Conservation (phyloP, 2,113 vertebrate genomes). For the Sprattus sprattus region DNA sequence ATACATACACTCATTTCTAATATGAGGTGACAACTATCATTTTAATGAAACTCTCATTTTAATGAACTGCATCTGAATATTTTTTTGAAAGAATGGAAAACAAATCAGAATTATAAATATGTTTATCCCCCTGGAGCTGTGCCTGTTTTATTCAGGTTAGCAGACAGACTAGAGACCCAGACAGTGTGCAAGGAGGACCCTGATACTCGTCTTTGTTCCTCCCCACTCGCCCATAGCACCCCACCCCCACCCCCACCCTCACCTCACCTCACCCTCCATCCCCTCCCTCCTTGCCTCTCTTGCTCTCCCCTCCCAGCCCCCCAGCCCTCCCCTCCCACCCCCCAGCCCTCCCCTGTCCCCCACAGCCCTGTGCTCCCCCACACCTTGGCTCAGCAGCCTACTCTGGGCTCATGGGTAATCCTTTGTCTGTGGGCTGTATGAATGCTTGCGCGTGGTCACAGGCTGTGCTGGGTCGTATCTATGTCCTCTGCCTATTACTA, state of each 20-base stretch:
- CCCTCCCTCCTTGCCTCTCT: constrained; percentile 34
- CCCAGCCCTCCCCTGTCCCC: neutral
- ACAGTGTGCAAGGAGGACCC: neutral
- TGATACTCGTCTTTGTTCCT: constrained; percentile 11
- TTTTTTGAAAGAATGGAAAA: neutral
- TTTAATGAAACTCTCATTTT: neutral
- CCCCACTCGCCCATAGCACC: neutral
- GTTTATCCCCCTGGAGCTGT: neutral
- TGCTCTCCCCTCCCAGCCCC: constrained; percentile 45
- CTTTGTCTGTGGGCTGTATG: constrained; percentile 27
- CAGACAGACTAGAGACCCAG: neutral
- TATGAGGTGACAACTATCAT: neutral
- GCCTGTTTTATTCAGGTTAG: neutral
- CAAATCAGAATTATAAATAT: neutral
- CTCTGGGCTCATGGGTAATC: neutral
- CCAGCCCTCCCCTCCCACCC: neutral
- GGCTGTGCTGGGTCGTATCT: neutral
- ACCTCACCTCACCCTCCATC: neutral
- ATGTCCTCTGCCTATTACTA: neutral
- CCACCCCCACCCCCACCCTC: neutral
- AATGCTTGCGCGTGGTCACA: neutral
- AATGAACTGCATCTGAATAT: neutral
- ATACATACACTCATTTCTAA: neutral
- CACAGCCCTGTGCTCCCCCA: constrained; percentile 27
- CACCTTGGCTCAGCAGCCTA: neutral